Base-by-base conservation (phyloP, 2,888 invertebrate genomes). In the Osmoderma eremita region DNA sequence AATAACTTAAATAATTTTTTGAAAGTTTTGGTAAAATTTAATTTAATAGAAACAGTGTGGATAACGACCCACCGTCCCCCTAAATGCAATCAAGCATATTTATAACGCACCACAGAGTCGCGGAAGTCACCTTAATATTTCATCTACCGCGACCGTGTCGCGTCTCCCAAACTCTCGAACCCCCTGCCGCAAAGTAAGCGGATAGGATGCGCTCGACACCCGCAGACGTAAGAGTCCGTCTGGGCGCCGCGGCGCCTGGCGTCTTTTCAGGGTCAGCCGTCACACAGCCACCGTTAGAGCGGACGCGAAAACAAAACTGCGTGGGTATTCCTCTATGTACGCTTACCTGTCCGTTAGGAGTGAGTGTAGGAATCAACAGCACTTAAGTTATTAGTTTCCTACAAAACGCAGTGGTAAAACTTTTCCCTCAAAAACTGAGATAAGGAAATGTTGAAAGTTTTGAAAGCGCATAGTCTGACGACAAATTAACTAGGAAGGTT, bases 191-290 rank as follows among this genome's bases (percentile, higher is more conserved):
- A 18, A 54, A 38, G 36, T 61, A 45, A 48, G 17, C 45, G 42
- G 30, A 45, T 45, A 45, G 30, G 45, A 30, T 48, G 45, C 48
- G 30, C 30, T 30, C 61, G 67, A 69, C 65, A 68, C 71, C 72
- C 70, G 72, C 71, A 71, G 70, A 70, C 65, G 70, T 70, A 67
- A 64, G 67, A 71, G 72, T 70, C 73, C 72, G 74, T 73, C 73
- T 72, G 72, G 76, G 75, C 76, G 76, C 75, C 75, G 74, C 69
- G 68, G 65, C 65, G 72, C 65, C 75, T 70, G 76, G 76, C 76
- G 75, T 74, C 76, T 69, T 36, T 53, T 68, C 64, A 67, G 67
- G 69, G 64, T 64, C 64, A 45, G 22, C 63, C 20, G 22, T 38
- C 22, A 50, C 39, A 20, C 24, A 17, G 24, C 38, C 49, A 38